Evolutionary conservation across 2,113 vertebrate species (phyloP), one percentile per base, ranked within the genome.

Genomic region (Myotis yumanensis): DNA sequence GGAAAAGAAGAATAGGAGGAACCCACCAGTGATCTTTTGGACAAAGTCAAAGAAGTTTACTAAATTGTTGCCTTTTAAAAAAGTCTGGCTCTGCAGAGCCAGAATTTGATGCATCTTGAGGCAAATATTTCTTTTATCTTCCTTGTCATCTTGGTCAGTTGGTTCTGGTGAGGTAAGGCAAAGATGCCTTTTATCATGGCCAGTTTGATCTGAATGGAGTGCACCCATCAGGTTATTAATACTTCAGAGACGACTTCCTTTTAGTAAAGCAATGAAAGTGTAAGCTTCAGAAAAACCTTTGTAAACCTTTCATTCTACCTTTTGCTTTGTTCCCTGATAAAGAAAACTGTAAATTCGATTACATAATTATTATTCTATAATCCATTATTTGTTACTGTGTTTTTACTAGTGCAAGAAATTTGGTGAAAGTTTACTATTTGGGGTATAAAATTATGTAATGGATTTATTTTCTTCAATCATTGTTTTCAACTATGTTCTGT

Each of bases 101-200:
- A 92, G 51, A 32, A 52, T 43, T 87, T 80, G 10, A 25, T 90
- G 18, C 12, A 86, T 51, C 28, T 92, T 81, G 76, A 73, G 5
- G 51, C 43, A 89, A 84, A 46, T 86, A 96, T 79, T 91, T 90
- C 81, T 92, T 90, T 93, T 64, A 89, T 76, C 54, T 76, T 69
- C 20, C n/a, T 66, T 64, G 28, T 86, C 48, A 87, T 84, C 40
- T 71, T 54, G 32, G 25, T 32, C 4, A 17, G 48, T 96, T 84
- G 11, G 5, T 52, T 90, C 93, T 87, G n/a, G 37, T 35, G 83
- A 84, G 22, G 30, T 88, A 66, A 75, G 28, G 30, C 14, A 46
- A 81, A 75, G 32, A 48, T 57, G 11, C 23, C 90, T 96, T 96
- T 96, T 91, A 95, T 92, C 91, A 92, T 84, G 86, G 25, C 46